Percentiles rank a stretch among this genome's conserved stretches.
Evolutionary conservation across 2,888 invertebrate species (phyloP).

Genomic region (Ophonus ardosiacus): DNA sequence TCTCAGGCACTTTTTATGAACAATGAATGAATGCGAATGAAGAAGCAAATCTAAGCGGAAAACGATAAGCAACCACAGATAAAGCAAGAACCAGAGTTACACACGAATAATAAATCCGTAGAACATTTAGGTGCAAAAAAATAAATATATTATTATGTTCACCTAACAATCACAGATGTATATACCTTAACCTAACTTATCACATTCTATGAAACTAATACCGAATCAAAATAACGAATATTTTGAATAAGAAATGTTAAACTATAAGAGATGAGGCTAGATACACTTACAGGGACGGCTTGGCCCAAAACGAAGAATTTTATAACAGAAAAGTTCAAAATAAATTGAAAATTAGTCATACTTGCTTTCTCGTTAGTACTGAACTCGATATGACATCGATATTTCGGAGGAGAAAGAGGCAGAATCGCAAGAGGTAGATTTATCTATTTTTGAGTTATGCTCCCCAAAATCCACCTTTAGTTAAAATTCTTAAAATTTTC

Average conservation of each 20-base stretch:
- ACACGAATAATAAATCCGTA: neutral
- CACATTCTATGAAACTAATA: constrained; percentile 54
- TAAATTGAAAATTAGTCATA: too few relatives aligned
- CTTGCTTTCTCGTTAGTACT: too few relatives aligned
- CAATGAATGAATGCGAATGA: neutral
- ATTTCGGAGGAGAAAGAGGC: too few relatives aligned
- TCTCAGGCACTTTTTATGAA: neutral
- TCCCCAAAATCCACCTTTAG: too few relatives aligned
- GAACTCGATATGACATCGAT: too few relatives aligned
- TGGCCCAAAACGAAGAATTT: neutral
- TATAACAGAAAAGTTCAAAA: neutral
- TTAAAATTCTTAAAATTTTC: too few relatives aligned
- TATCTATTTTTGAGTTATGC: too few relatives aligned
- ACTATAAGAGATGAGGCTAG: constrained; percentile 5
- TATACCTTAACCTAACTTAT: constrained; percentile 63
- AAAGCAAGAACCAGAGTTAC: neutral
- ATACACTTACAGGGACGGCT: neutral
- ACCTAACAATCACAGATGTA: constrained; percentile 56
- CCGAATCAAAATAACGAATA: constrained; percentile 25
- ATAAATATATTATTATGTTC: neutral
- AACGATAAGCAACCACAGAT: constrained; percentile 43
- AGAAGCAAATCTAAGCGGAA: constrained; percentile 1
- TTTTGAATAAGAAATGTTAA: neutral
- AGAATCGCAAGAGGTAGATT: too few relatives aligned
- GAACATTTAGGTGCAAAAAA: neutral